Conservation (phyloP, 92 coral and sea anemone genomes). For the Heliopora coerulea region DNA sequence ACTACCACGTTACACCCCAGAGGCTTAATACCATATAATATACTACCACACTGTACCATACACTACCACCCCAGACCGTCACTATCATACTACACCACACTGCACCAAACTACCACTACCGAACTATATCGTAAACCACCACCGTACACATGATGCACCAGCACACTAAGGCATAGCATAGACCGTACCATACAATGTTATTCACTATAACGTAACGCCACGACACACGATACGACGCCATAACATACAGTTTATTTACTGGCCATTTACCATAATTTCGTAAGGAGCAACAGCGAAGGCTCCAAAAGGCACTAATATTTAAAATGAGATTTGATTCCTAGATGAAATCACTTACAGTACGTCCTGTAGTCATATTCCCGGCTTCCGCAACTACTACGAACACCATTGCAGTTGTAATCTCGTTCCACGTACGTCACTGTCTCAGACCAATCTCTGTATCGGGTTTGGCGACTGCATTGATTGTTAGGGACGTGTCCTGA, state of each 20-base stretch:
- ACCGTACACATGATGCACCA: too few relatives aligned
- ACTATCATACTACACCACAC: neutral
- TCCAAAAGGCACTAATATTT: too few relatives aligned
- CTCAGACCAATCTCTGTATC: conserved; percentile 70
- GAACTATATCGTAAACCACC: too few relatives aligned
- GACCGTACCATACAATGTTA: neutral
- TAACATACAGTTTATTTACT: neutral
- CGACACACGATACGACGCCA: neutral
- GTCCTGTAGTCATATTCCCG: conserved; percentile 77
- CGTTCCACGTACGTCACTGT: conserved; percentile 58
- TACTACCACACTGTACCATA: neutral
- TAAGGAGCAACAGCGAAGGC: too few relatives aligned
- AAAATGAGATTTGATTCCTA: too few relatives aligned
- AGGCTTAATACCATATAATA: conserved; percentile 1
- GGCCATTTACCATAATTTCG: too few relatives aligned
- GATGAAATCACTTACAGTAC: conserved; percentile 91
- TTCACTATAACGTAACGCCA: neutral
- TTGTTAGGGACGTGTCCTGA: conserved; percentile 63
- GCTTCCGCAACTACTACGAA: conserved; percentile 67
- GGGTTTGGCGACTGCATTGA: conserved; percentile 67
- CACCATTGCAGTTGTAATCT: conserved; percentile 63
- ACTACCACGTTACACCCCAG: neutral
- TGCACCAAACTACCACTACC: too few relatives aligned
- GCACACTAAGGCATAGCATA: too few relatives aligned
- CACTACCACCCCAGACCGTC: neutral